phyloP scores from a whole-genome alignment of 1,140 invertebrate genomes.

The Tetramorium parvispinum region DNA sequence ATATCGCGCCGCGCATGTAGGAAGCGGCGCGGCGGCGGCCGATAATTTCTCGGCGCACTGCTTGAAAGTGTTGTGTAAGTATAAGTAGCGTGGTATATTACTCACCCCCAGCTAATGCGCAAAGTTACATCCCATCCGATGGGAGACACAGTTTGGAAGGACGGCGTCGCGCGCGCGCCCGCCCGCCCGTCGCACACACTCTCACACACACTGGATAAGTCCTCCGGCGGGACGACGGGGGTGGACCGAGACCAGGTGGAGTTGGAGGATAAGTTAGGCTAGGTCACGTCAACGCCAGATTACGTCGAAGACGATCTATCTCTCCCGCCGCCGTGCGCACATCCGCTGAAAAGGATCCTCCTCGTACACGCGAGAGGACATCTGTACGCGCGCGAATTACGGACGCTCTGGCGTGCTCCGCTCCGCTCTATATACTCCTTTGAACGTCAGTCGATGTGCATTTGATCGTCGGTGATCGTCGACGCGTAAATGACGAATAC shows the following conservation, averaged over 20 bases:
- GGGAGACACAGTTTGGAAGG: constrained; percentile 19
- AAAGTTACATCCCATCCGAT: constrained; percentile 23
- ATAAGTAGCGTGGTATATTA: constrained; percentile 32
- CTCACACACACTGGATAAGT: constrained; percentile 51
- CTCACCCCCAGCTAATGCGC: constrained; percentile 51
- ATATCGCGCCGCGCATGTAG: not conserved
- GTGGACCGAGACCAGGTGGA: constrained; percentile 18
- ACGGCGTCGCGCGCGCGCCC: not conserved
- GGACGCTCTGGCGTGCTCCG: not conserved
- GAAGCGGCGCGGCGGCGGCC: not conserved
- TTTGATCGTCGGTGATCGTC: not conserved
- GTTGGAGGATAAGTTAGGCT: constrained; percentile 71
- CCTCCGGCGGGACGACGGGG: not conserved
- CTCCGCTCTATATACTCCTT: not conserved
- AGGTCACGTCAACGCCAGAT: constrained; percentile 76
- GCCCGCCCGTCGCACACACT: constrained; percentile 25
- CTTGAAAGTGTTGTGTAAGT: constrained; percentile 18
- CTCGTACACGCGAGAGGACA: constrained; percentile 26
- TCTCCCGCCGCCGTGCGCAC: constrained; percentile 10
- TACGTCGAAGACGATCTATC: constrained; percentile 76
- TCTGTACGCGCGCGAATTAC: constrained; percentile 41
- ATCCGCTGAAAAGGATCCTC: constrained; percentile 2
- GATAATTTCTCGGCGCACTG: constrained; percentile 14
- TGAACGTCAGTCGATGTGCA: constrained; percentile 21
- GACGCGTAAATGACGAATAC: constrained; percentile 10